Conservation (phyloP, 2,113 vertebrate species). For the Elaphurus davidianus region DNA sequence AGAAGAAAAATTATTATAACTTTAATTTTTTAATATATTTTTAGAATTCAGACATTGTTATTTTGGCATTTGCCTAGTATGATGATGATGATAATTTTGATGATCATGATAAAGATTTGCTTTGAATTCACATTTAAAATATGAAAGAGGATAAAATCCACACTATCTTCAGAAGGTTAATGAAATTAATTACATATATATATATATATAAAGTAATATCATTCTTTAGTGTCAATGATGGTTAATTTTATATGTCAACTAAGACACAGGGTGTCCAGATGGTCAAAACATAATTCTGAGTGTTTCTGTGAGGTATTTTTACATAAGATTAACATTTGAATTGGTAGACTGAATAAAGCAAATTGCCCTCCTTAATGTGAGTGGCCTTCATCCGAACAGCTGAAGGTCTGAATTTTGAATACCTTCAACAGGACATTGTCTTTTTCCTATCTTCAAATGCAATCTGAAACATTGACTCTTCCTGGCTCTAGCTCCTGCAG, state of each 20-base stretch:
- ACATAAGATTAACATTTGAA: not conserved
- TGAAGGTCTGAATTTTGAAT: not conserved
- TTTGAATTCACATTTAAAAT: not conserved
- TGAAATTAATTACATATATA: too few relatives aligned
- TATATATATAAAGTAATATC: not conserved
- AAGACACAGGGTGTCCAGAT: not conserved
- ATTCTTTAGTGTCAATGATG: not conserved
- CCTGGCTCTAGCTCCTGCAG: rapidly evolving
- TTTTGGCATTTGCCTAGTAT: not conserved
- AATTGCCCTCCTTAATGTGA: not conserved
- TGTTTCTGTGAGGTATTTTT: not conserved
- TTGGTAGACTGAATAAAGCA: not conserved
- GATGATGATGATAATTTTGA: not conserved
- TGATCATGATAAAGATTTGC: not conserved
- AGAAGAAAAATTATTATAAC: not conserved
- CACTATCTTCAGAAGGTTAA: not conserved
- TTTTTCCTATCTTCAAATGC: not conserved
- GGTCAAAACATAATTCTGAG: not conserved
- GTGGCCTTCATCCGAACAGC: not conserved
- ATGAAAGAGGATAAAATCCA: not conserved
- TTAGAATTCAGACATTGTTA: not conserved
- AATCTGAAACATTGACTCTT: not conserved
- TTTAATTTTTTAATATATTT: not conserved
- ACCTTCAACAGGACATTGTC: not conserved
- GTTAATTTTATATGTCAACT: not conserved